These are phyloP conservation scores for Acanthurus lineatus DNA, from an alignment of 2,797 vertebrate genomes.

Conservation along the genomic window DNA sequence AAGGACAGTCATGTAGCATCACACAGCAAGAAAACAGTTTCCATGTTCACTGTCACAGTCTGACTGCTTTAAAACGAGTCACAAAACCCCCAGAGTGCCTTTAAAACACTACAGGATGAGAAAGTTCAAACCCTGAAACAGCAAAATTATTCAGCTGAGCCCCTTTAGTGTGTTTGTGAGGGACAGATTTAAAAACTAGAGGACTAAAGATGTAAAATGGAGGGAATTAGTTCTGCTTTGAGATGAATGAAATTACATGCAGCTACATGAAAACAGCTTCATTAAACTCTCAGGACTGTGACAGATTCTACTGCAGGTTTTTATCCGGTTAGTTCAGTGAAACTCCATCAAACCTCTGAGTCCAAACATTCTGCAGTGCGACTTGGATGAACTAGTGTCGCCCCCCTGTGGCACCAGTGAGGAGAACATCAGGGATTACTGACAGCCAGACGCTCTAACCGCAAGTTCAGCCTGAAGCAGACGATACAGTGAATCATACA, in stretches of 20 bases:
- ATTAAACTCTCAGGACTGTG: background rate
- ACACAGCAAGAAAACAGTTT: background rate
- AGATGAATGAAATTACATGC: background rate
- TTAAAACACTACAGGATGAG: background rate
- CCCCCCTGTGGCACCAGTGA: conserved; percentile 39
- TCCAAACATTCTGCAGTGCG: background rate
- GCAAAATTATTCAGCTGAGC: background rate
- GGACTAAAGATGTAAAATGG: too few species aligned
- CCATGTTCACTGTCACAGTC: background rate
- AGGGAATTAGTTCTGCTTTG: background rate
- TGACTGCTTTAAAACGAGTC: background rate
- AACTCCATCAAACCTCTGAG: background rate
- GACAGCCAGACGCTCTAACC: conserved; percentile 1
- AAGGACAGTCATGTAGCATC: conserved; percentile 30
- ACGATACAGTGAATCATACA: conserved; percentile 15
- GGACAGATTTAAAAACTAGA: too few species aligned
- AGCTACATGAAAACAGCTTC: background rate
- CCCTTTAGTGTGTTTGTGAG: background rate
- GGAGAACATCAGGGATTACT: background rate
- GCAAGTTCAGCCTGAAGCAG: conserved; percentile 51
- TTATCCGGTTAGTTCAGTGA: background rate
- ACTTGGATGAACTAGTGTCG: background rate
- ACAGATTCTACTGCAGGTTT: background rate
- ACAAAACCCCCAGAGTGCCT: background rate
- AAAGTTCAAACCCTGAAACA: background rate